Base-by-base conservation (phyloP, 2,797 vertebrate genomes). In the Hydrolagus colliei region DNA sequence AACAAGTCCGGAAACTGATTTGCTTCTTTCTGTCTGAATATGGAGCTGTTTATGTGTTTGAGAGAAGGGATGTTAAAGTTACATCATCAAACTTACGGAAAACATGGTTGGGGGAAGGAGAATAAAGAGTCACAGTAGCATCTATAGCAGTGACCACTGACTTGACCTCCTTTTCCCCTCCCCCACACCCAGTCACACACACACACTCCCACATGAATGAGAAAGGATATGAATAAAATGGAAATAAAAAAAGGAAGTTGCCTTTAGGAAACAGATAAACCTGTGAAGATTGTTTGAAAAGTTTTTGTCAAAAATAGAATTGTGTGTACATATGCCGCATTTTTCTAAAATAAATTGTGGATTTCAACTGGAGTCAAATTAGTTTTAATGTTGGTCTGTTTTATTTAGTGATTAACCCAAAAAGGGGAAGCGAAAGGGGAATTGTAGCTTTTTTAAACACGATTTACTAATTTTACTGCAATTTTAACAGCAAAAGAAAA, bases 221-320 rank as follows among this genome's bases (percentile, higher is more conserved):
- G 59, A 59, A 76, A 20, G 41, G 74, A 76, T 76, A 59, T 76
- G 74, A 76, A 78, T 78, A 62, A 78, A 62, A 22, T 78, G 20
- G n/a, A 61, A 78, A 2, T 61, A 78, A 78, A 41, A 20, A n/a
- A n/a, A 78, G 18, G 32, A 74, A 74, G 27, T 74, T 16, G 73
- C 73, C 73, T 74, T 74, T 14, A 74, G 13, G 27, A 74, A 74
- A 41, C 73, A 74, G 73, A 32, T 18, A 41, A 74, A 32, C 16
- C 27, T 74, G 13, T 74, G 32, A 1, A 74, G 41, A 14, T 32
- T 74, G 73, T 11, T 74, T 16, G 41, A 35, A 14, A 41, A 35
- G 41, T 14, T 74, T 35, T 35, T 11, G 12, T 27, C 27, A 12
- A 35, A 32, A 74, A 74, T 74, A 35, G 11, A 35, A 74, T 41